Evolutionary conservation across 2,888 invertebrate species (phyloP).

Genomic region (Orthosia cruda): DNA sequence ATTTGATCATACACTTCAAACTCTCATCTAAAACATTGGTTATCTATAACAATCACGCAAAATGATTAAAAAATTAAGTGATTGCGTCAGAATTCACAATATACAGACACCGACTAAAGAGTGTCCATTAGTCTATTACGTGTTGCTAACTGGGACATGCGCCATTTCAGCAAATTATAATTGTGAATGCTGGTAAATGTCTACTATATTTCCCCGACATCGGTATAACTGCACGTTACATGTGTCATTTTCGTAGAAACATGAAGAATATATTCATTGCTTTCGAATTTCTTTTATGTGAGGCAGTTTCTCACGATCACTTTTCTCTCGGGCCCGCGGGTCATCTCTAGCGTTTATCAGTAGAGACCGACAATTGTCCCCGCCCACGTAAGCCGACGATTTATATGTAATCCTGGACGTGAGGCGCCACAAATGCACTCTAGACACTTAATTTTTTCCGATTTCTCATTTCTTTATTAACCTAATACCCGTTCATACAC

Average conservation of each 20-base stretch:
- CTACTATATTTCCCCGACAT: slow-evolving; percentile 46
- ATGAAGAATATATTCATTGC: slow-evolving; percentile 38
- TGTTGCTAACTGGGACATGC: slow-evolving; percentile 70
- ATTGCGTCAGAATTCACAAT: slow-evolving; percentile 61
- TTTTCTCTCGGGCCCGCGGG: slow-evolving; percentile 71
- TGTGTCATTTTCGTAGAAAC: slow-evolving; percentile 36
- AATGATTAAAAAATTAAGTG: slow-evolving; percentile 53
- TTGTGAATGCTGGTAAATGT: slow-evolving; percentile 56
- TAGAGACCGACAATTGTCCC: slow-evolving; percentile 78
- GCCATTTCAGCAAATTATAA: slow-evolving; percentile 71
- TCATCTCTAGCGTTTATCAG: slow-evolving; percentile 80
- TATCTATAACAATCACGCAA: slow-evolving; percentile 55
- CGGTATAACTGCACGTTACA: slow-evolving; percentile 30
- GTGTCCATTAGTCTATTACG: slow-evolving; percentile 66
- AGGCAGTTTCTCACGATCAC: slow-evolving; percentile 76
- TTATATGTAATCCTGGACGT: slow-evolving; percentile 78
- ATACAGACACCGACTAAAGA: slow-evolving; percentile 50
- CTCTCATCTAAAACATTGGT: slow-evolving; percentile 13
- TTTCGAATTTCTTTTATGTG: slow-evolving; percentile 52
- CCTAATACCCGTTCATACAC: slow-evolving; percentile 23
- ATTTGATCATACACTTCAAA: not conserved
- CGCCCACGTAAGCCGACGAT: slow-evolving; percentile 82
- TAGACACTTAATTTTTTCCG: slow-evolving; percentile 67
- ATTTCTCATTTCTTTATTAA: slow-evolving; percentile 66
- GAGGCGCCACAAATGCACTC: slow-evolving; percentile 75